Percentiles rank a stretch among this genome's conserved stretches.
These are phyloP conservation scores for Rhea americana DNA, from an alignment of 2,113 vertebrate genomes.

Conservation along the genomic window DNA sequence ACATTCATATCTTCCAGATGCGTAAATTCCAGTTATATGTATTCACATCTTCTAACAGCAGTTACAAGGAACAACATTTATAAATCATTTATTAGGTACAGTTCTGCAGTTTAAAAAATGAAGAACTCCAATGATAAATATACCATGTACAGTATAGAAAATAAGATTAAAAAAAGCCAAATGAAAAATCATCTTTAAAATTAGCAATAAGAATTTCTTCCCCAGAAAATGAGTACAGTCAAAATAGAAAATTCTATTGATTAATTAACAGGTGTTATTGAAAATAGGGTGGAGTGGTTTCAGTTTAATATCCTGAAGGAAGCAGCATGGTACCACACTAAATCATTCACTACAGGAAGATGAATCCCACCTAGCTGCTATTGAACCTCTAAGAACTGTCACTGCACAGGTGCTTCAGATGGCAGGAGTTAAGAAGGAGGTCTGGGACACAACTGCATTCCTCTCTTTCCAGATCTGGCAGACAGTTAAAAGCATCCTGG, in stretches of 20 bases:
- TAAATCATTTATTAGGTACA: neutral
- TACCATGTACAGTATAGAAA: neutral
- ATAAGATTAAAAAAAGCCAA: neutral
- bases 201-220: neutral
- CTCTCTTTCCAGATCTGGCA: neutral
- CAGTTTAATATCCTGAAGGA: slow-evolving; percentile 27
- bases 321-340: neutral
- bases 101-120: neutral
- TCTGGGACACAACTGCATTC: neutral
- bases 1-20: neutral
- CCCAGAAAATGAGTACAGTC: slow-evolving; percentile 14
- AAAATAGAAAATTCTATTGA: neutral
- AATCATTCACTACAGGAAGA: slow-evolving; percentile 26
- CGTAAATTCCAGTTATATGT: neutral
- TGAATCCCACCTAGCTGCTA: slow-evolving; percentile 4
- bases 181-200: slow-evolving; percentile 4
- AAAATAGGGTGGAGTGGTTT: slow-evolving; percentile 9
- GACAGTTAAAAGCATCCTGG: neutral
- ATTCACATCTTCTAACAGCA: neutral
- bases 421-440: neutral
- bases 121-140: neutral
- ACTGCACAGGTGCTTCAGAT: neutral
- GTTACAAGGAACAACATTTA: neutral
- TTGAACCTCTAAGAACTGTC: slow-evolving; percentile 32
- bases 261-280: slow-evolving; percentile 30